Evolutionary conservation across 2,888 invertebrate species (phyloP), one percentile per base, ranked within the genome.

Genomic region (Dryococelus australis): DNA sequence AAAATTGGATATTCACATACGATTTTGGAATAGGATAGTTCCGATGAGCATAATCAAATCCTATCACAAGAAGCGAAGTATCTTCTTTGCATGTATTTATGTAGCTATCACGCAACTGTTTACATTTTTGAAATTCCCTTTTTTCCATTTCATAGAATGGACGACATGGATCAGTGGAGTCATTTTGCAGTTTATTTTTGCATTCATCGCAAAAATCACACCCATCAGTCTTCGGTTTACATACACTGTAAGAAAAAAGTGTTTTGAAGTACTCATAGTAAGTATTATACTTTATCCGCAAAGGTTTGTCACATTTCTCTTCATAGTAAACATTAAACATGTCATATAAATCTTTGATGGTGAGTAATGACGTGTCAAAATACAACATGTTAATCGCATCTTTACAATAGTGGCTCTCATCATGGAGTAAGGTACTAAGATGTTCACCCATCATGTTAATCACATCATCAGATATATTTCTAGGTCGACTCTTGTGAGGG

Each of bases 341-440:
- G 43, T 5, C 43, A 43, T 83, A 5, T 8, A 83, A 83, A 10
- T 83, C 0, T 27, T 83, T 83, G 4, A 83, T 35, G 0, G 83
- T 83, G 43, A 83, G 83, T 0, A 35, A 0, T 83, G 83, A 9
- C 6, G 5, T 83, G 83, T 83, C 83, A 83, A 83, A 83, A 26
- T 83, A 83, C 43, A 35, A 35, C 43, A 35, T 35, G 43, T 43
- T 83, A 43, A 5, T 83, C 28, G 6, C 28, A 1, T 83, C 12
- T 83, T 28, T 3, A 35, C 35, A 35, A 43, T 83, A 83, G 43
- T 83, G 83, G 20, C 43, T 83, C n/a, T 83, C 83, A 43, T 83
- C 83, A 28, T 83, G n/a, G n/a, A n/a, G n/a, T n/a, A n/a, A n/a
- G n/a, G n/a, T 27, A 43, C 43, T 83, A 83, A 83, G 27, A 43